Percentiles rank a stretch among this genome's conserved stretches.
Evolutionary conservation across 2,888 invertebrate genomes (phyloP).

Genomic region (Aethes cnicana): DNA sequence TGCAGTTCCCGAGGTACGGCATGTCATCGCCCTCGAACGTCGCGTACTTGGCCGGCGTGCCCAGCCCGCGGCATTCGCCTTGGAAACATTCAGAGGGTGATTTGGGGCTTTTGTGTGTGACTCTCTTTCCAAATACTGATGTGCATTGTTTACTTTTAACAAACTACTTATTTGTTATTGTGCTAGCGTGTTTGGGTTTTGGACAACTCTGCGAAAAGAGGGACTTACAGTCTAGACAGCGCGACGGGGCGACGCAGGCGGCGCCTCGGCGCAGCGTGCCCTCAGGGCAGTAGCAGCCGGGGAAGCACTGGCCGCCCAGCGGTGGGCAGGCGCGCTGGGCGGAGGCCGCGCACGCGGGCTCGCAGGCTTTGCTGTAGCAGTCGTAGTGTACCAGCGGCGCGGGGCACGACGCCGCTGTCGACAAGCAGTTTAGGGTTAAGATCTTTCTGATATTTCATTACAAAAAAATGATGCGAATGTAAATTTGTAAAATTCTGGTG

Average conservation of each 20-base stretch:
- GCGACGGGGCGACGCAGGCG: slow-evolving; percentile 84
- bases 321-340: slow-evolving; percentile 79
- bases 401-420: slow-evolving; percentile 86
- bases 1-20: slow-evolving; percentile 92
- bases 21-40: slow-evolving; percentile 92
- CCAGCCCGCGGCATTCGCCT: slow-evolving; percentile 87
- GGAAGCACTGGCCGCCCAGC: slow-evolving; percentile 86
- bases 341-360: slow-evolving; percentile 86
- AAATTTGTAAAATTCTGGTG: no score
- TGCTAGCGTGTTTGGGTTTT: no score
- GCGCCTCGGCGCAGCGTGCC: slow-evolving; percentile 85
- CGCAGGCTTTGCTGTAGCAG: slow-evolving; percentile 90
- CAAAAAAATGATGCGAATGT: no score
- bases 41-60: slow-evolving; percentile 88
- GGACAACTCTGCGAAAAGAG: background rate
- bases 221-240: slow-evolving; percentile 89
- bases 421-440: background rate
- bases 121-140: no score
- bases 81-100: no score
- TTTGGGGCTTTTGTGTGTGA: no score
- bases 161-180: no score
- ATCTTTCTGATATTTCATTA: no score
- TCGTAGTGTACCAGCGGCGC: slow-evolving; percentile 90
- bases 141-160: no score
- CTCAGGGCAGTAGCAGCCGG: slow-evolving; percentile 93